A percentile compares a stretch with the other conserved stretches of the same genome.
These are phyloP conservation scores for Colletes collaris DNA, from an alignment of 2,888 invertebrate species.

Conservation along the genomic window DNA sequence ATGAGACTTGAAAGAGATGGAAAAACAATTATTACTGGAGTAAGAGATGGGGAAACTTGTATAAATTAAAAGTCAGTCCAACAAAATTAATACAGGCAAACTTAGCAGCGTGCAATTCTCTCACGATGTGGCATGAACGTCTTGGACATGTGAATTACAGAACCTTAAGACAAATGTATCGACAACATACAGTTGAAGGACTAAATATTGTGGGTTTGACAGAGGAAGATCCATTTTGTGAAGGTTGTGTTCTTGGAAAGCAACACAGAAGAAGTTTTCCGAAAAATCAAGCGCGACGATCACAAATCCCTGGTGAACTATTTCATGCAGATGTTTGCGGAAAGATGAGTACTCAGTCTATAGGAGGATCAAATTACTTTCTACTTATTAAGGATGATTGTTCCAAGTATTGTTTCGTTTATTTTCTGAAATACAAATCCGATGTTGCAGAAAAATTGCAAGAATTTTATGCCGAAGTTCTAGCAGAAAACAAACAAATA, in stretches of 20 bases:
- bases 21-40: no score
- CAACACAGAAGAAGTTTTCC: background rate
- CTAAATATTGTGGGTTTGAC: background rate
- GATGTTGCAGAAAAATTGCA: no score
- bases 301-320: background rate
- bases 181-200: background rate
- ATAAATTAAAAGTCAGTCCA: no score
- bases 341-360: background rate
- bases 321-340: background rate
- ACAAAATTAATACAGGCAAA: no score
- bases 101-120: no score
- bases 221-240: background rate
- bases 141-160: background rate
- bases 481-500: background rate
- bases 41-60: no score
- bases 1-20: no score
- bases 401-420: no score
- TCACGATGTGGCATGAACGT: constrained; percentile 1
- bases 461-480: no score
- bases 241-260: background rate
- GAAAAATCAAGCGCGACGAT: background rate
- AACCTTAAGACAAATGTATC: background rate
- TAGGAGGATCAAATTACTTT: background rate
- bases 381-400: background rate
- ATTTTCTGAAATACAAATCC: no score